Evolutionary conservation across 1,140 invertebrate species (phyloP), one percentile per base, ranked within the genome.

Genomic region (Brachionus rotundiformis): DNA sequence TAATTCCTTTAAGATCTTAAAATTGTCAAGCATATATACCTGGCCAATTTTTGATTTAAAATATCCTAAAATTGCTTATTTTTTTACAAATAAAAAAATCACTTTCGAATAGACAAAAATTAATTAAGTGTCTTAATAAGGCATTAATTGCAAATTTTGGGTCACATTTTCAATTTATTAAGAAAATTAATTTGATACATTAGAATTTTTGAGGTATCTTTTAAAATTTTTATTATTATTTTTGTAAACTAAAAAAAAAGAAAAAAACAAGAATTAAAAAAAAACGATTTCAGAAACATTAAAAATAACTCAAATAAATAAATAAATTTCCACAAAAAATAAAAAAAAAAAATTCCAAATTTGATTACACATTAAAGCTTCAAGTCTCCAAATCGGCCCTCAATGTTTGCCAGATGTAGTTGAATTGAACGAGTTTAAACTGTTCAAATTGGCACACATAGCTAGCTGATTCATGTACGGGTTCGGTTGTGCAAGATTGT

Each of bases 201-300:
- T 10, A 16, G 16, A 36, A 36, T 68, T 68, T 68, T 16, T 68
- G 36, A 19, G 63, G 27, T 16, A 68, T 68, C 63, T 33, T 68
- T 68, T 33, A 68, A 68, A 68, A 68, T 68, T 68, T 68, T 41
- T n/a, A n/a, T 68, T 68, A 68, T 68, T 68, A 68, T 68, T 68
- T 68, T 68, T 36, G 33, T 68, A 68, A 68, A 68, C 63, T 68
- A 68, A 68, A 68, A 41, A n/a, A 31, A 31, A 68, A 19, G 7
- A 29, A 29, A 61, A 61, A 29, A 29, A 29, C 16, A 63, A 63
- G 13, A 63, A n/a, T n/a, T n/a, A n/a, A 31, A 27, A 63, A 13
- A 63, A 29, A 63, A 63, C 25, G 25, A 63, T 29, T 63, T 29
- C 29, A 23, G 25, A 63, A 63, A 63, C 25, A 63, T 33, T 63